Base-by-base conservation (phyloP, 2,888 invertebrate genomes). In the Pseudococcus longispinus region DNA sequence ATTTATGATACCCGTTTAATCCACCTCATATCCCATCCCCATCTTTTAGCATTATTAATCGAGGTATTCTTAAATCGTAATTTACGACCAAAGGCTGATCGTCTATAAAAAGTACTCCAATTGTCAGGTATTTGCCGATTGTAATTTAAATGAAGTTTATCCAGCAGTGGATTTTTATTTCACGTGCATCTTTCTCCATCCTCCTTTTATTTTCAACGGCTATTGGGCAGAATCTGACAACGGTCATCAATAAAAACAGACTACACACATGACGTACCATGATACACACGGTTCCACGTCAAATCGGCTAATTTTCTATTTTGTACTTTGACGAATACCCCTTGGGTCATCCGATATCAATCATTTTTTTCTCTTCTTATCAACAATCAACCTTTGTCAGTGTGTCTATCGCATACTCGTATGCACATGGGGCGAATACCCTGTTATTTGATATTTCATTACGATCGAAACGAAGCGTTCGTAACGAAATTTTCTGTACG, bases 321-420 rank as follows among this genome's bases (percentile, higher is more conserved):
- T 80, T 80, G 77, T 80, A 80, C 20, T n/a, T 80, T 80, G 77
- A 80, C 42, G 77, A 80, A 80, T 80, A 80, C 42, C 37, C 77
- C 42, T 80, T 80, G 77, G 42, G 77, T 80, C 77, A 80, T 80
- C 13, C 77, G 37, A 80, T 80, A 80, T 80, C 77, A 80, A 80
- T 80, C 77, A 80, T 80, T 80, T 80, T 80, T 80, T 42, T 80
- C 29, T 74, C 74, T 26, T 32, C 18, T 80, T 42, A 42, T 80
- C 77, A 42, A 80, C 42, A 80, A 80, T 80, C 37, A 42, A 20
- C 42, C 70, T 70, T 70, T 23, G 5, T 8, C 11, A 3, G 18
- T 2, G 29, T 32, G 18, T 13, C 26, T 29, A 15, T 5, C 1
- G 15, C 15, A 15, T 46, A 13, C 46, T 13, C 2, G 13, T 46